Conservation (phyloP, 2,888 invertebrate genomes). For the Lysandra bellargus region DNA sequence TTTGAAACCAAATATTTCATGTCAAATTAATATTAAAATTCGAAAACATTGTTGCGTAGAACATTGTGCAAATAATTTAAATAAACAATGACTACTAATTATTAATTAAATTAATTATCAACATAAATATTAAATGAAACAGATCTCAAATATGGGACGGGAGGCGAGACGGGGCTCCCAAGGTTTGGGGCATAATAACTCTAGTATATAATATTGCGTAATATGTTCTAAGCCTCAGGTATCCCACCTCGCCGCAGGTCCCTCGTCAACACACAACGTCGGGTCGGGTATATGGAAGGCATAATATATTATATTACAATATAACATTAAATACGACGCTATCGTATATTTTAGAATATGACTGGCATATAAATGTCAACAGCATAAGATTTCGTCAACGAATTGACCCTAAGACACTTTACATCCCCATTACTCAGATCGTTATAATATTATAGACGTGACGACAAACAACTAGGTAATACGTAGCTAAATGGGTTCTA, state of each 20-base stretch:
- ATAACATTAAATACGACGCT: constrained; percentile 6
- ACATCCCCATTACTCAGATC: constrained; percentile 9
- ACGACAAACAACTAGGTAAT: constrained; percentile 24
- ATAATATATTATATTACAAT: constrained; percentile 17
- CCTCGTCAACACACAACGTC: neutral
- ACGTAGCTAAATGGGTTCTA: constrained; percentile 3
- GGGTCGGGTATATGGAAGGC: constrained; percentile 11
- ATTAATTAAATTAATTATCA: constrained; percentile 16
- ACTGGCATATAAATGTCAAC: constrained; percentile 9
- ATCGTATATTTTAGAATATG: constrained; percentile 25
- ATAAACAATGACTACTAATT: constrained; percentile 3
- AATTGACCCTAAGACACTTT: constrained; percentile 20
- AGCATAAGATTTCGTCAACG: constrained; percentile 29
- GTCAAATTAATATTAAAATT: constrained; percentile 32
- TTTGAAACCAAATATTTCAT: constrained; percentile 1
- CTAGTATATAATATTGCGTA: too few species aligned
- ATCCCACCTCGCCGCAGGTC: neutral
- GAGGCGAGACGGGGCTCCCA: neutral
- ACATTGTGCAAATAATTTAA: constrained; percentile 24
- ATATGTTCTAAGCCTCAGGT: neutral
- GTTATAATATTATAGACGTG: neutral
- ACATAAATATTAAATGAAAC: constrained; percentile 20
- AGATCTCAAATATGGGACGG: neutral
- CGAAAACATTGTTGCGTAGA: constrained; percentile 54
- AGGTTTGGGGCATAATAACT: neutral